These are phyloP conservation scores for Cranoglanis bouderius DNA, from an alignment of 2,113 vertebrate species.

Conservation along the genomic window DNA sequence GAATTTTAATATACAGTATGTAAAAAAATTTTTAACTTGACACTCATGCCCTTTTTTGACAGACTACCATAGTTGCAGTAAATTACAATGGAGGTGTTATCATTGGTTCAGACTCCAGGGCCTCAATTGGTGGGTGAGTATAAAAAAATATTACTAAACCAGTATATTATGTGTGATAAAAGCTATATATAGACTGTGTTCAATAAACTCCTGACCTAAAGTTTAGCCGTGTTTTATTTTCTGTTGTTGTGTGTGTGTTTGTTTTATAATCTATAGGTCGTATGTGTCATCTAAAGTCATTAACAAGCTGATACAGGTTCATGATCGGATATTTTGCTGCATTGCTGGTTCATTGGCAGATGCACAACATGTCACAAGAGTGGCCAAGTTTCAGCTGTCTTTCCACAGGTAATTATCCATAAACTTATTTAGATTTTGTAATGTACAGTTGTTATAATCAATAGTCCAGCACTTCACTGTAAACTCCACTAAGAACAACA, in stretches of 20 bases:
- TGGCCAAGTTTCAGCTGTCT: slow-evolving; percentile 70
- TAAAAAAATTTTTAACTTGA: background rate
- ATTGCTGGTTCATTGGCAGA: slow-evolving; percentile 73
- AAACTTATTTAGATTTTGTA: background rate
- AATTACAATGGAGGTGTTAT: slow-evolving; percentile 83
- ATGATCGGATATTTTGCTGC: slow-evolving; percentile 75
- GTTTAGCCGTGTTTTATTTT: background rate
- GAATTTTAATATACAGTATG: background rate
- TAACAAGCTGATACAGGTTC: slow-evolving; percentile 76
- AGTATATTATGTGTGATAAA: background rate
- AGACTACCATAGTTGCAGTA: slow-evolving; percentile 89
- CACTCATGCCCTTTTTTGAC: background rate
- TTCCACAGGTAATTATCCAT: slow-evolving; percentile 68
- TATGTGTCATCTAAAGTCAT: slow-evolving; percentile 70
- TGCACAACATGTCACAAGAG: slow-evolving; percentile 68
- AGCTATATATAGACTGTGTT: background rate
- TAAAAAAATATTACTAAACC: background rate
- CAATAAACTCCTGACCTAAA: background rate
- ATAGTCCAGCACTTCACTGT: background rate
- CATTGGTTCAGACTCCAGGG: slow-evolving; percentile 84
- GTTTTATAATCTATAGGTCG: slow-evolving; percentile 46
- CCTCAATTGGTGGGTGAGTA: slow-evolving; percentile 83
- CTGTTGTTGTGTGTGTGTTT: background rate
- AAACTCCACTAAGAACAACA: background rate
- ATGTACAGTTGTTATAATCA: background rate